Base-by-base conservation (phyloP, 2,888 invertebrate genomes). In the Platerodrilus igneus region DNA sequence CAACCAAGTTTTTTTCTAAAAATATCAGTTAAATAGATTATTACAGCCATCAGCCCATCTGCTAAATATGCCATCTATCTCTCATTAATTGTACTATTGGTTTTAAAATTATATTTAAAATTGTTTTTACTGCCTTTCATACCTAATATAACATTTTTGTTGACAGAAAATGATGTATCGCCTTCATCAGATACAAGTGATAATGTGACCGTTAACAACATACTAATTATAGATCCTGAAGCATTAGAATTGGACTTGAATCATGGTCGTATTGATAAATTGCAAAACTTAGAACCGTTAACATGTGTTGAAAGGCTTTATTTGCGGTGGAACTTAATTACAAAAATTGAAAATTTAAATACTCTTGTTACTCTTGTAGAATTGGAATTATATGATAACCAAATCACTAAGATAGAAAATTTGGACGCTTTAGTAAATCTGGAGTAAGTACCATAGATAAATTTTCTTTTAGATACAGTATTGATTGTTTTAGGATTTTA, bases 341-440 rank as follows among this genome's bases (percentile, higher is more conserved):
- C 87, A 61, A 86, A 86, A 64, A 94, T 99, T 52, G 94, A 95
- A 64, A 93, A 94, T 58, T 66, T 97, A 16, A 68, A 78, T 30
- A 81, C 79, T 1, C 69, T 96, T 11, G 76, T 74, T 2, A 86
- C 84, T 0, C 73, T 99, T 7, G 76, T 77, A 10, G 94, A 96
- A 61, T 69, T 99, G 28, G 97, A 99, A 61, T 70, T 99, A 3
- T 95, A 97, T 67, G 99, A 99, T 67, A 99, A 99, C 71, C 95
- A 96, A 72, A 84, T 99, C 32, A 83, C 83, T 1, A 78, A 81
- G 51, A 90, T 99, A 52, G 93, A 94, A 67, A 93, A 94, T 65
- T 73, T 99, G 38, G 86, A 89, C 37, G 66, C 75, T 7, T 76
- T 99, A 7, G 81, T 86, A 2, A 94, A 95, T 70, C 73, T 99